Conservation (phyloP, 2,113 vertebrate genomes). For the Xiphorhynchus elegans region DNA sequence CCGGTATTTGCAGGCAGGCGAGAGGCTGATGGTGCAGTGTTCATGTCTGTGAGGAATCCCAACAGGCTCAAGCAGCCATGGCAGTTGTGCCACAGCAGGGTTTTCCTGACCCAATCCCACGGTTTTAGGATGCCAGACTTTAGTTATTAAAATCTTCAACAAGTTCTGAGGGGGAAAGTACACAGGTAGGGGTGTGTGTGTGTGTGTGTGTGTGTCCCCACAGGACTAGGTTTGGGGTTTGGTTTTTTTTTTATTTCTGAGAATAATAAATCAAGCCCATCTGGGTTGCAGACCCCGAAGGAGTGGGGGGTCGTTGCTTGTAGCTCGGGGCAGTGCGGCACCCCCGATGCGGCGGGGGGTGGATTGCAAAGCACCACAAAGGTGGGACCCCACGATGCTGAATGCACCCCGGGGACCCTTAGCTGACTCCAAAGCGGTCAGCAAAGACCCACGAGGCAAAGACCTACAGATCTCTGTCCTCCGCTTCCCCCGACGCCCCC, state of each 20-base stretch:
- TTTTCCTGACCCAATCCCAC: neutral
- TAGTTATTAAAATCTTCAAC: neutral
- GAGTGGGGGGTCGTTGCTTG: accelerated
- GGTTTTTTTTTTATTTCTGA: neutral
- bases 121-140: neutral
- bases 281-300: neutral
- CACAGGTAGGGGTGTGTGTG: neutral
- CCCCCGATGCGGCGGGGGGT: accelerated
- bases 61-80: accelerated
- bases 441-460: neutral
- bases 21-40: accelerated
- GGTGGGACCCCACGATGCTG: no score
- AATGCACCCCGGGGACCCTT: neutral
- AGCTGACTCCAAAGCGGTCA: neutral
- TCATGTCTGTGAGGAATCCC: neutral
- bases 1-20: neutral
- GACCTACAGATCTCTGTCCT: neutral
- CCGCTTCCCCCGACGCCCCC: accelerated
- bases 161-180: neutral
- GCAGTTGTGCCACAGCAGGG: neutral
- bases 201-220: no score
- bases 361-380: neutral
- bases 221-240: neutral
- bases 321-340: accelerated
- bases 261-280: neutral